Conservation (phyloP, 2,888 invertebrate species). For the Conchocele bisecta region DNA sequence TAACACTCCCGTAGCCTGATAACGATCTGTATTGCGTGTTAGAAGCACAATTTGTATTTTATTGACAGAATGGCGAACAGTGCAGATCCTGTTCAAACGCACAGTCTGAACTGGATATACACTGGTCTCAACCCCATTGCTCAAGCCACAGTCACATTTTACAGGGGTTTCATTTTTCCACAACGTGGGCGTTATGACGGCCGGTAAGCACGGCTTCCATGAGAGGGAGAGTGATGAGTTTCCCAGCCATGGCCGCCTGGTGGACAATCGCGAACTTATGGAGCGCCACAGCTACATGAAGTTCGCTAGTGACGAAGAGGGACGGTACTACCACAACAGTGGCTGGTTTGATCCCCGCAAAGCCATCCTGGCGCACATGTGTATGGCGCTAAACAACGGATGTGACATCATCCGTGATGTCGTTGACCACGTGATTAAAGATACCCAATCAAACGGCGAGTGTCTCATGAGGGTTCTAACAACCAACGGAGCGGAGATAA, state of each 20-base stretch:
- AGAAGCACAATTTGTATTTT: too few relatives aligned
- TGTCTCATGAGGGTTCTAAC: slow-evolving; percentile 43
- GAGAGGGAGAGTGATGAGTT: neutral
- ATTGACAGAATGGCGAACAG: too few relatives aligned
- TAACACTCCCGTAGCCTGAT: too few relatives aligned
- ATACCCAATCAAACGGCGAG: slow-evolving; percentile 15
- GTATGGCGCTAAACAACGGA: slow-evolving; percentile 46
- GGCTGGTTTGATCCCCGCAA: slow-evolving; percentile 63
- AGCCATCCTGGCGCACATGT: slow-evolving; percentile 53
- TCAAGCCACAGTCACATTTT: too few relatives aligned
- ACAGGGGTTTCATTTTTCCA: slow-evolving; percentile 26
- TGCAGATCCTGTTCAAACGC: too few relatives aligned
- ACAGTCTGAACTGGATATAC: too few relatives aligned
- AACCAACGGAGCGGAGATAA: slow-evolving; percentile 43
- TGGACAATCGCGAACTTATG: neutral
- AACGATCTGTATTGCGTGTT: too few relatives aligned
- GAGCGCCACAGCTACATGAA: slow-evolving; percentile 43
- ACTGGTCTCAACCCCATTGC: too few relatives aligned
- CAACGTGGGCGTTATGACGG: slow-evolving; percentile 52
- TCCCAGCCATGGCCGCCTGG: neutral
- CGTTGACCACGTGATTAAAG: slow-evolving; percentile 32
- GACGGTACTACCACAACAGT: slow-evolving; percentile 34
- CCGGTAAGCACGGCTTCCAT: slow-evolving; percentile 4
- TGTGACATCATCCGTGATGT: slow-evolving; percentile 60
- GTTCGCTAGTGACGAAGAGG: slow-evolving; percentile 25